phyloP scores from a whole-genome alignment of 2,888 invertebrate genomes.

The Cephus nigrinus region DNA sequence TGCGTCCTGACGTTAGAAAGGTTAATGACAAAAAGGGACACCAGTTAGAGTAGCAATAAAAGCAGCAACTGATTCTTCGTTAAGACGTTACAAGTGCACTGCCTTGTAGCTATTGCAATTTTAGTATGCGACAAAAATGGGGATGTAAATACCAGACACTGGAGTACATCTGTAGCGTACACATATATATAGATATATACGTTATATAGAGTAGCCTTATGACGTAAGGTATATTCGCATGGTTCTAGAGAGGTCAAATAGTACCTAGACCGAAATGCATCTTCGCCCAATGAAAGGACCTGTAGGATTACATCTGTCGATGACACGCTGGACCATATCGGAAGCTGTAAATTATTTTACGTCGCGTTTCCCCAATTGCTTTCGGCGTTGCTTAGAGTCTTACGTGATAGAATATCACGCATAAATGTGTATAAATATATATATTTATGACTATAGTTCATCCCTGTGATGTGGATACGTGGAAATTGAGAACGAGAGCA shows the following conservation, averaged over 20 bases:
- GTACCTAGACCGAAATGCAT: not conserved
- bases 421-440: no score
- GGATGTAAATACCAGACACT: not conserved
- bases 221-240: constrained; percentile 27
- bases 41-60: not conserved
- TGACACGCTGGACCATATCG: not conserved
- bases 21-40: not conserved
- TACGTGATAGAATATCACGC: not conserved
- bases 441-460: not conserved
- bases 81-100: not conserved
- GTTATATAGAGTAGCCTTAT: constrained; percentile 31
- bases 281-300: not conserved
- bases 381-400: not conserved
- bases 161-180: not conserved
- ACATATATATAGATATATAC: not conserved
- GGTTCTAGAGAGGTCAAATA: constrained; percentile 16
- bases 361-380: not conserved
- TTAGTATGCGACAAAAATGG: not conserved
- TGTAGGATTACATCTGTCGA: not conserved
- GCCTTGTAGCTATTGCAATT: not conserved
- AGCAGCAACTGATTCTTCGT: not conserved
- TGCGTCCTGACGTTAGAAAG: not conserved
- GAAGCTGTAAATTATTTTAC: constrained; percentile 15
- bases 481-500: not conserved
- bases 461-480: not conserved